Percentiles rank a stretch among this genome's conserved stretches.
Conservation (phyloP, 2,888 invertebrate species). For the Hypercompe scribonia region DNA sequence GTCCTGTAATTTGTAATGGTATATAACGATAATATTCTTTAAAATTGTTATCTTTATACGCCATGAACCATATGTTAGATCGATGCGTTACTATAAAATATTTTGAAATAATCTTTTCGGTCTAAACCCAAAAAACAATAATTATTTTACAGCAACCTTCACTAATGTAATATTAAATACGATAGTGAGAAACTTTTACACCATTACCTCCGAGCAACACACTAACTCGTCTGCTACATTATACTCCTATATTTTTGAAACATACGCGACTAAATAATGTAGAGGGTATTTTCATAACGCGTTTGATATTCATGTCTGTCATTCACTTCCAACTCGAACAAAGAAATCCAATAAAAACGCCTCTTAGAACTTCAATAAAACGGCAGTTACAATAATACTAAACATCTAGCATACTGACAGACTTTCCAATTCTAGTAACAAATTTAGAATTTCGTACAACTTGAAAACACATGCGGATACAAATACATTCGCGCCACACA, state of each 20-base stretch:
- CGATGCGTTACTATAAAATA: neutral
- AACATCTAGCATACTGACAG: neutral
- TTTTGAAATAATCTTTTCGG: neutral
- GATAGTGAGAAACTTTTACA: neutral
- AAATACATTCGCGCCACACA: conserved; percentile 48
- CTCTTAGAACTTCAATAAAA: conserved; percentile 13
- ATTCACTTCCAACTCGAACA: conserved; percentile 3
- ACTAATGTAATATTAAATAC: neutral
- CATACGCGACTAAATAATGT: conserved; percentile 7
- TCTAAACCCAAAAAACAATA: neutral
- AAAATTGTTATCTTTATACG: no score
- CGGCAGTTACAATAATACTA: neutral
- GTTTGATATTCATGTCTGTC: conserved; percentile 8
- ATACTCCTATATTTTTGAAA: conserved; percentile 1
- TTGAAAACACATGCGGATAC: conserved; percentile 42
- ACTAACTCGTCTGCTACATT: neutral
- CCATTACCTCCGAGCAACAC: neutral
- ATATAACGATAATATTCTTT: no score
- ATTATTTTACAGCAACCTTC: neutral
- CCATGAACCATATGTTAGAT: no score
- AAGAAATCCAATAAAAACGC: conserved; percentile 1
- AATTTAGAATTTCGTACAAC: conserved; percentile 40
- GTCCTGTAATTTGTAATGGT: no score
- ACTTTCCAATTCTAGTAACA: conserved; percentile 25
- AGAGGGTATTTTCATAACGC: conserved; percentile 9